These are phyloP conservation scores for Hemibagrus guttatus DNA, from an alignment of 2,797 vertebrate species.

Conservation along the genomic window DNA sequence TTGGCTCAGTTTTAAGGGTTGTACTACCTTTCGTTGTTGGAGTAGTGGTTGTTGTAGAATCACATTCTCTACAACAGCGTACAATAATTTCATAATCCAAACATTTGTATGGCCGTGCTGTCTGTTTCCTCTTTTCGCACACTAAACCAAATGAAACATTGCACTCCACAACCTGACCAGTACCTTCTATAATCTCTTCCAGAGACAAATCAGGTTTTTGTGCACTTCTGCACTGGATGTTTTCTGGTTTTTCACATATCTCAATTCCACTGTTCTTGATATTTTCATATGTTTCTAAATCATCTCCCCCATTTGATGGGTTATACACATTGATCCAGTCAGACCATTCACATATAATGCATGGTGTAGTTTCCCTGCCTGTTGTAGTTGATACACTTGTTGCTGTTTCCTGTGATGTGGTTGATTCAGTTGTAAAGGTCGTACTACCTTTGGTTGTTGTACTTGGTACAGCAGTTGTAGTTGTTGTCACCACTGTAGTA, in stretches of 20 bases:
- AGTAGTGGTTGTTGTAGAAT: neutral
- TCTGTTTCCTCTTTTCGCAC: constrained; percentile 63
- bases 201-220: neutral
- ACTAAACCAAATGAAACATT: constrained; percentile 61
- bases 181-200: neutral
- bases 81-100: constrained; percentile 68
- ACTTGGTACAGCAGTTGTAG: neutral
- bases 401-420: too few relatives aligned
- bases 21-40: neutral
- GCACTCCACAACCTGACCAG: constrained; percentile 61
- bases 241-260: constrained; percentile 60
- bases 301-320: constrained; percentile 19
- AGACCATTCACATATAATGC: constrained; percentile 68
- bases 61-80: constrained; percentile 54
- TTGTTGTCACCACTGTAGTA: constrained; percentile 2
- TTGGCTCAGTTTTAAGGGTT: neutral
- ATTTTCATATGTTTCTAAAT: constrained; percentile 75
- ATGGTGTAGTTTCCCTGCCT: constrained; percentile 44
- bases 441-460: neutral
- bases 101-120: constrained; percentile 45
- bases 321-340: constrained; percentile 70
- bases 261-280: constrained; percentile 56
- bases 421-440: too few relatives aligned
- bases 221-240: constrained; percentile 62
- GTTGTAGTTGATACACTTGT: too few relatives aligned